These are phyloP conservation scores for Penaeus chinensis DNA, from an alignment of 1,140 invertebrate species.

Conservation along the genomic window DNA sequence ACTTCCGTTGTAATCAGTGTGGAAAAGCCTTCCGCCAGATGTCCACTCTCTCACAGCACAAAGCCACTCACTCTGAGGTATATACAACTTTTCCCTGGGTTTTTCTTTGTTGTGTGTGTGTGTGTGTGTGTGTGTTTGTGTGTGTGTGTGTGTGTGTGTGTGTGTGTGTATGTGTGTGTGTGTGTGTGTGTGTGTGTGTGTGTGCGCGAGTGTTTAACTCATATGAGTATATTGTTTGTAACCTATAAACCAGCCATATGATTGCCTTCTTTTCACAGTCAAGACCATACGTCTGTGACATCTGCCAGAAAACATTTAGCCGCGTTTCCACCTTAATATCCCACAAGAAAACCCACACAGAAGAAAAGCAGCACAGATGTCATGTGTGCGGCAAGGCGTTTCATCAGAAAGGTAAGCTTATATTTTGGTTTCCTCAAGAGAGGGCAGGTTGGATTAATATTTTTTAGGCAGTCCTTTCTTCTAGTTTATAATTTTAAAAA, in stretches of 20 bases:
- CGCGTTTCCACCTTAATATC: constrained; percentile 81
- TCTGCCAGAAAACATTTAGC: constrained; percentile 82
- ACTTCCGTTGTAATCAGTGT: constrained; percentile 82
- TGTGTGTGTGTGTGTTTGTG: too few species aligned
- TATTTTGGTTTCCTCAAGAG: background rate
- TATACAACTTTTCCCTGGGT: too few species aligned
- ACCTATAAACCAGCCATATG: background rate
- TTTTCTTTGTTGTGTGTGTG: background rate
- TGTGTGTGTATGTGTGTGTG: too few species aligned
- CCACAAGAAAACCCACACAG: constrained; percentile 78
- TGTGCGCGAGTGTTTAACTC: too few species aligned
- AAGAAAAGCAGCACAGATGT: constrained; percentile 79
- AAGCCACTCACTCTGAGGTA: constrained; percentile 79
- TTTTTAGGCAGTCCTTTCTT: background rate
- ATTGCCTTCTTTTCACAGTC: constrained; percentile 51
- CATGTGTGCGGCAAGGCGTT: constrained; percentile 81
- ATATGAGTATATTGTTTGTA: too few species aligned
- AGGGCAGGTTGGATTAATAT: too few species aligned
- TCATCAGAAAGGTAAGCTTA: constrained; percentile 78
- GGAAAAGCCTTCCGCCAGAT: constrained; percentile 83
- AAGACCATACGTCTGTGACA: constrained; percentile 78
- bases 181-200: too few species aligned
- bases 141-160: too few species aligned
- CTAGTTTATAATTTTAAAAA: background rate
- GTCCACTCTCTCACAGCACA: constrained; percentile 79